Percentiles rank a stretch among this genome's conserved stretches.
phyloP scores from a whole-genome alignment of 2,113 vertebrate genomes.

The Tapirus terrestris region DNA sequence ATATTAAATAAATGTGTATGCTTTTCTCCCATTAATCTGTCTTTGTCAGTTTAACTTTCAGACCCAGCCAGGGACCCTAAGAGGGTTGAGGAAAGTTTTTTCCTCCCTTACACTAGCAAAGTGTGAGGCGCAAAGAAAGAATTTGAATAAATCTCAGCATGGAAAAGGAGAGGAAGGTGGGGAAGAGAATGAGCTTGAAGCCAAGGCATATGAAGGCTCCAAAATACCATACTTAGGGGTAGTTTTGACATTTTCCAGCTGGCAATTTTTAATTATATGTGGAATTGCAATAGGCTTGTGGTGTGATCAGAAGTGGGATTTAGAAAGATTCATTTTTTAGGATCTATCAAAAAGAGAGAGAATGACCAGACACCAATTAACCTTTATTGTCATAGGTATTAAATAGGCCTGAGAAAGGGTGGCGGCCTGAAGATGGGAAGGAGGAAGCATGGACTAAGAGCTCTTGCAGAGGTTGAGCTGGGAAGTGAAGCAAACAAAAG shows the following conservation, averaged over 20 bases:
- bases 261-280: neutral
- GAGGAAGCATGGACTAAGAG: neutral
- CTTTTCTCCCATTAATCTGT: neutral
- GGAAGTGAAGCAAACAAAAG: neutral
- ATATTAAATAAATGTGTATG: neutral
- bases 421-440: neutral
- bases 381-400: neutral
- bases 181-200: neutral
- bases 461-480: neutral
- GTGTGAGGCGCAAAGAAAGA: neutral
- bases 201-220: neutral
- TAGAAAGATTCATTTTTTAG: neutral
- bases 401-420: neutral
- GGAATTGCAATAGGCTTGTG: neutral
- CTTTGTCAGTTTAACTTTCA: neutral
- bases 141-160: neutral
- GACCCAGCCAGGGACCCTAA: neutral
- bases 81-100: neutral
- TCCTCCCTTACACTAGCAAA: neutral
- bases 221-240: neutral
- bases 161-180: neutral
- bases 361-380: neutral
- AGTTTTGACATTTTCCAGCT: neutral
- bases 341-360: neutral
- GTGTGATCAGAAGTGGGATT: neutral